Conservation (phyloP, 2,113 vertebrate species). For the Hyperoodon ampullatus region DNA sequence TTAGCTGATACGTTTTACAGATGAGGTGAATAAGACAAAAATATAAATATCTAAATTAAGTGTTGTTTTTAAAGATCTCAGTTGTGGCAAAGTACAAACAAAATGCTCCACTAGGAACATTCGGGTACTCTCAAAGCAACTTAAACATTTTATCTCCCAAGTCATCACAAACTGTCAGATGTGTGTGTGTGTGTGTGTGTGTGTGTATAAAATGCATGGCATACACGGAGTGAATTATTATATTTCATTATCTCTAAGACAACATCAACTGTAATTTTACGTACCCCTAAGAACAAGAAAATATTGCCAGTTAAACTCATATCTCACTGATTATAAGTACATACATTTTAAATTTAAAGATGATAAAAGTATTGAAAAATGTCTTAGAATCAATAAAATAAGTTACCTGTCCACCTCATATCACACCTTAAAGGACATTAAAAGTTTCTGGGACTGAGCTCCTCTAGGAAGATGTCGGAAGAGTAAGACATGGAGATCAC, state of each 20-base stretch:
- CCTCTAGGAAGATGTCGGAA: no score
- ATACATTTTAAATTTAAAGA: neutral
- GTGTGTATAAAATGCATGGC: neutral
- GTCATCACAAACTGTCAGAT: neutral
- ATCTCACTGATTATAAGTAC: neutral
- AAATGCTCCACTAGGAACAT: neutral
- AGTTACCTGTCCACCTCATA: neutral
- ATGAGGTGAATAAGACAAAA: neutral
- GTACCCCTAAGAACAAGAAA: neutral
- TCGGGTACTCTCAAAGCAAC: neutral
- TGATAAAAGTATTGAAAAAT: neutral
- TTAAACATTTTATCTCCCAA: neutral
- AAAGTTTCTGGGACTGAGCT: neutral
- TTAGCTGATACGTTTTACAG: neutral
- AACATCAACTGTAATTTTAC: neutral
- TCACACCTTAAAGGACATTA: neutral
- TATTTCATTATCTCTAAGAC: neutral
- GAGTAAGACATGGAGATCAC: no score
- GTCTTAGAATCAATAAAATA: neutral
- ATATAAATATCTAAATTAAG: neutral
- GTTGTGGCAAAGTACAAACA: neutral
- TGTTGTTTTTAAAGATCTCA: neutral
- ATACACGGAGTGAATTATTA: neutral
- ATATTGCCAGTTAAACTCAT: neutral
- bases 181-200: neutral